Evolutionary conservation across 2,888 invertebrate genomes (phyloP), one percentile per base, ranked within the genome.

Genomic region (Liodrosophila aerea): DNA sequence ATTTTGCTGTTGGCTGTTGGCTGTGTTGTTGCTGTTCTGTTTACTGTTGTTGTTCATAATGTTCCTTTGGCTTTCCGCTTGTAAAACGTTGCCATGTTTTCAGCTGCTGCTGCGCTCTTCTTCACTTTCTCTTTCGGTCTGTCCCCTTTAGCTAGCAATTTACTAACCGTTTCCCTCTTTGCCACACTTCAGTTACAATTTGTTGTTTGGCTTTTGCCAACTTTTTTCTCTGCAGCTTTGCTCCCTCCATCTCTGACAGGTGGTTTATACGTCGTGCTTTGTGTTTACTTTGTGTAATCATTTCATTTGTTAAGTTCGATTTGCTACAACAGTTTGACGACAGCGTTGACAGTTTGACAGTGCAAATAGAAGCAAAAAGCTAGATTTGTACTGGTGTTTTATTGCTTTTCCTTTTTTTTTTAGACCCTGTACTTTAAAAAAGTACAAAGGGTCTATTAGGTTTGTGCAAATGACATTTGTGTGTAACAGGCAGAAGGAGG

Each of bases 301-400:
- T 78, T 82, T 82, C 72, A 85, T 85, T 78, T 85, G 78, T 77
- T 85, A 82, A 72, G 74, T 65, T 85, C 75, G 83, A 82, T 85
- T 77, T 68, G 64, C 64, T 45, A 29, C 45, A 65, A 52, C 50
- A 33, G 63, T 22, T 22, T 22, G 22, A 22, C 60, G 59, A 62
- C 53, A 58, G 56, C 65, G 77, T 13, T 54, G 72, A 82, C 85
- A 78, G 68, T 59, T 66, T 64, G 74, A 66, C 74, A 58, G 43
- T 51, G 37, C 59, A 49, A 64, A 70, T 63, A 64, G 53, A 47
- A 50, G 34, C 39, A 22, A 22, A 22, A 45, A 13, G 30, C 15
- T 47, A 56, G 44, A 59, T 53, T 27, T 11, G 44, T 22, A 47
- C 34, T 12, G 34, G 12, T n/a, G n/a, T n/a, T n/a, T n/a, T n/a